Base-by-base conservation (phyloP, 53 echinoderm and acorn worm species). In the Pentamera pediparva region DNA sequence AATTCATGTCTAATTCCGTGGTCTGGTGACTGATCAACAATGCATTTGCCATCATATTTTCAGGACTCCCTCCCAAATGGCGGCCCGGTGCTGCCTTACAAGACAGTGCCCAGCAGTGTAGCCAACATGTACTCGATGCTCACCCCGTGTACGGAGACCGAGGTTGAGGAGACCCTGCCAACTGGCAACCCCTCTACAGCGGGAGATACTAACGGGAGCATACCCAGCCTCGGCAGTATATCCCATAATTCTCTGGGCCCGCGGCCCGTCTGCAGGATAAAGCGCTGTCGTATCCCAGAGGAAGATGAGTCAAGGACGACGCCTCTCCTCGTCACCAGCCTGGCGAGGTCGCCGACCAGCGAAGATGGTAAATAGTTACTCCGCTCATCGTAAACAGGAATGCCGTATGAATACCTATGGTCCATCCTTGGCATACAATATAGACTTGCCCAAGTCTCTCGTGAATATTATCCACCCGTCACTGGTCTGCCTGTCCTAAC, bases 211-310 rank as follows among this genome's bases (percentile, higher is more conserved):
- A n/a, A n/a, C n/a, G 80, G 76, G 31, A 85, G 83, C 73, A 73
- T 76, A 38, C 85, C 58, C 3, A 88, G 78, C 72, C 79, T 81
- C 49, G 55, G 71, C 40, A 79, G 61, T 59, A 72, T 75, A 22
- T 84, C 48, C 69, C 69, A 56, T 53, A 83, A 28, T 48, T 76
- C 62, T 43, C 55, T 67, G 59, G 76, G 78, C 5, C 84, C 84
- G 27, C 61, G 84, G 8, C 84, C 84, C 13, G 84, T 84, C 17
- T 84, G 84, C 36, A 71, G 76, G 33, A 78, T 84, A 49, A 70
- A 78, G 78, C 60, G 78, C 19, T 78, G 78, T 55, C 52, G 73
- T n/a, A 71, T 61, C 72, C 78, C 20, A 19, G 74, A 62, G 36
- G 61, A 61, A 35, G 77, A 59, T 5, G 61, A 31, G 26, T 57